Evolutionary conservation across 2,797 vertebrate genomes (phyloP), one percentile per base, ranked within the genome.

Genomic region (Chelmon rostratus): DNA sequence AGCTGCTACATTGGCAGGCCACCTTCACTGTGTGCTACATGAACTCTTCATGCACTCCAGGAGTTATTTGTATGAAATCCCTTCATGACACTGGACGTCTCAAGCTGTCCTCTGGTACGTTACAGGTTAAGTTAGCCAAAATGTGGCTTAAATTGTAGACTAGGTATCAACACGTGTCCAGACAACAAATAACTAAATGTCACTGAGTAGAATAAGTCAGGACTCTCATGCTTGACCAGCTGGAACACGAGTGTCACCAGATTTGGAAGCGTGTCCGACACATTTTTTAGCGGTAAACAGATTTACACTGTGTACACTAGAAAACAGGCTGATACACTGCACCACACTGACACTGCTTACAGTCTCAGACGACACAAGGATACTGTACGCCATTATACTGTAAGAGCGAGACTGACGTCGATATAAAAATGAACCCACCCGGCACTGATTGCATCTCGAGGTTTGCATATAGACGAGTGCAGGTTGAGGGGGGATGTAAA

Each of bases 201-300:
- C 44, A 57, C 13, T 35, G 18, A 31, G 49, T 35, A 33, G 44
- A 67, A 38, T 38, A 67, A 21, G 19, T 21, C 18, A 47, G 46
- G 47, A 8, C 18, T 47, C 16, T 58, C 11, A 28, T 38, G 42
- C 49, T 50, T 12, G 12, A 61, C 71, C 50, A 56, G 44, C 6
- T 31, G 21, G 8, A 66, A 59, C 25, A n/a, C 28, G 5, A 16
- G 28, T 56, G 38, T 63, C 58, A 57, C 21, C 23, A 15, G 13
- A 37, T 78, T 44, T 56, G 40, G 58, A 67, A 59, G 68, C 21
- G 59, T 35, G 58, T 61, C 8, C 77, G 25, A 64, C 46, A 18
- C 1, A 15, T 44, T 57, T 21, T 38, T 13, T n/a, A n/a, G n/a
- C 31, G 28, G 28, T 31, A 31, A 31, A 31, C 28, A 4, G 28